Conservation (phyloP, 23 tunicate species). For the Botrylloides violaceus region DNA sequence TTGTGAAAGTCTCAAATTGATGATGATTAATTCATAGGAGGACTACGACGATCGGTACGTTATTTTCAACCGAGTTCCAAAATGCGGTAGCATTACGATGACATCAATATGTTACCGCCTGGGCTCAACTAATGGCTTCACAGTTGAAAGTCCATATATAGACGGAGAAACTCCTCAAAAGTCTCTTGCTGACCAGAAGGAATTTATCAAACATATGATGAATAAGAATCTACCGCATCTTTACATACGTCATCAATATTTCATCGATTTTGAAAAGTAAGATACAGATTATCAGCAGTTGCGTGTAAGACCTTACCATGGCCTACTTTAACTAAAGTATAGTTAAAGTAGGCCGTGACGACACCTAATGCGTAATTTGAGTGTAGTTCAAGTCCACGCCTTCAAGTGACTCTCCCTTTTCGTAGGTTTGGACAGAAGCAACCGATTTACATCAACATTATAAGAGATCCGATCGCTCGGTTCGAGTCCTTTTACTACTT, state of each 20-base stretch:
- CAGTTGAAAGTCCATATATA: slow-evolving; percentile 80
- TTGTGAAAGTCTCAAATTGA: no score
- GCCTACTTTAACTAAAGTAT: no score
- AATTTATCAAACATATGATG: slow-evolving; percentile 52
- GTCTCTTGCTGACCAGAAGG: slow-evolving; percentile 42
- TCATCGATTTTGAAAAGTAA: slow-evolving; percentile 82
- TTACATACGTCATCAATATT: slow-evolving; percentile 94
- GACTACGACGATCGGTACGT: slow-evolving; percentile 51
- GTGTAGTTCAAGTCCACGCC: no score
- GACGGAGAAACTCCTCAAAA: slow-evolving; percentile 84
- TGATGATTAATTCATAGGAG: background rate
- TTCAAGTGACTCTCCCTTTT: background rate
- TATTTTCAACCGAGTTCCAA: slow-evolving; percentile 95
- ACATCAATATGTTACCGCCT: slow-evolving; percentile 71
- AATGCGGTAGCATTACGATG: slow-evolving; percentile 95
- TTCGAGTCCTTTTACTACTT: slow-evolving; percentile 98
- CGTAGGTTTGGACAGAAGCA: slow-evolving; percentile 60
- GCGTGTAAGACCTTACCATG: no score
- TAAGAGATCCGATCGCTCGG: slow-evolving; percentile 92
- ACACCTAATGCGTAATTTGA: no score
- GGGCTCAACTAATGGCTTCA: slow-evolving; percentile 62
- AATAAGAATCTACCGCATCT: slow-evolving; percentile 42
- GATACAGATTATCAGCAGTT: no score
- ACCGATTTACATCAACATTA: slow-evolving; percentile 93
- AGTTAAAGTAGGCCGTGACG: no score